A percentile compares a stretch with the other conserved stretches of the same genome.
phyloP scores from a whole-genome alignment of 1,140 invertebrate species.

The Drosophila arizonae region DNA sequence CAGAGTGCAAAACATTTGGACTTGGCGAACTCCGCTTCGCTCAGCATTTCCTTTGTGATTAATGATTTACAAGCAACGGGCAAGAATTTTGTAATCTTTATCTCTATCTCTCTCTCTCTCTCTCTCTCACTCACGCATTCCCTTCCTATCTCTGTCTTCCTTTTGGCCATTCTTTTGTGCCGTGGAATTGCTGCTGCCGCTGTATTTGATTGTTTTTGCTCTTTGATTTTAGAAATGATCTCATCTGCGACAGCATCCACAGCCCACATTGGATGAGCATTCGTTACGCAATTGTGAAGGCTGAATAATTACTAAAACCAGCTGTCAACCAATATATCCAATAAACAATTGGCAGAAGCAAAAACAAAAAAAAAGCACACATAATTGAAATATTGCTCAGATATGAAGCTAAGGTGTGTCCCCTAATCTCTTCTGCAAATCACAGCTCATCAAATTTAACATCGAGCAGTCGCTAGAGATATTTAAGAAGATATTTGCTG shows the following conservation, averaged over 20 bases:
- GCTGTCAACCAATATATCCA: conserved; percentile 16
- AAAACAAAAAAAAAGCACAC: neutral
- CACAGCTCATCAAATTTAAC: neutral
- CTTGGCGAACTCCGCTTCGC: neutral
- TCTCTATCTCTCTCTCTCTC: neutral
- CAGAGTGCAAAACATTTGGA: conserved; percentile 11
- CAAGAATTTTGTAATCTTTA: conserved; percentile 18
- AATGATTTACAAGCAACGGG: conserved; percentile 69
- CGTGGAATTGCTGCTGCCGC: conserved; percentile 17
- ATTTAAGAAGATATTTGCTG: too few species aligned
- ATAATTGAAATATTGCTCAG: neutral
- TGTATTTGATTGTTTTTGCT: conserved; percentile 10
- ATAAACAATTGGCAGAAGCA: conserved; percentile 3
- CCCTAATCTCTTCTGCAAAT: neutral
- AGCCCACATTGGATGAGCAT: conserved; percentile 50
- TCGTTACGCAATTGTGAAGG: conserved; percentile 30
- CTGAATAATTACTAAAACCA: conserved; percentile 18
- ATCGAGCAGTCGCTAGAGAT: neutral
- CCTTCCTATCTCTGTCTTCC: conserved; percentile 1
- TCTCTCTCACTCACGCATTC: neutral
- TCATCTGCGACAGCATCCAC: conserved; percentile 52
- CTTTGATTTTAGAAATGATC: conserved; percentile 68
- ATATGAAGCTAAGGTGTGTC: conserved; percentile 4
- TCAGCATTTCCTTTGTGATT: conserved; percentile 62
- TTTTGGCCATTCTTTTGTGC: conserved; percentile 44